A percentile compares a stretch with the other conserved stretches of the same genome.
Evolutionary conservation across 1,140 invertebrate species (phyloP).

Genomic region (Drosophila pachea): DNA sequence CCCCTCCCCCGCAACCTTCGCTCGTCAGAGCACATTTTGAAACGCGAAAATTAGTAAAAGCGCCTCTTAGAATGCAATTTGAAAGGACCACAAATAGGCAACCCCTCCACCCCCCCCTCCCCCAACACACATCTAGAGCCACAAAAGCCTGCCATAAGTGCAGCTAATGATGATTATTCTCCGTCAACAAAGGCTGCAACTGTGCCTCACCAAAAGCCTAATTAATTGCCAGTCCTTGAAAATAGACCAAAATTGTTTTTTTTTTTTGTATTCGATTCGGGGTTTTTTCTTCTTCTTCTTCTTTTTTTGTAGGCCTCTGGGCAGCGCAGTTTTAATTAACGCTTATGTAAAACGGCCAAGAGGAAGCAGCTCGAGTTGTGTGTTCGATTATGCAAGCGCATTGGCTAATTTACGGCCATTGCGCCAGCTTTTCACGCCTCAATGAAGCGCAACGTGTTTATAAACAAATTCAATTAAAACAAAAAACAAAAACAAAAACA

Average conservation of each 20-base stretch:
- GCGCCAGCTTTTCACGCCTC: conserved; percentile 63
- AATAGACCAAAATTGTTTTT: conserved; percentile 37
- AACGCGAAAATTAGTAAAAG: conserved; percentile 44
- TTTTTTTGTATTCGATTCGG: not conserved
- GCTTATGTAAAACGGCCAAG: conserved; percentile 38
- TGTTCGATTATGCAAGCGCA: conserved; percentile 49
- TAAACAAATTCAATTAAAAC: conserved; percentile 29
- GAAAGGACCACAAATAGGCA: not conserved
- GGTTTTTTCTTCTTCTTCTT: no score
- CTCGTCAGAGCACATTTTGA: conserved; percentile 24
- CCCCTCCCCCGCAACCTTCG: no score
- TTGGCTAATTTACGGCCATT: conserved; percentile 45
- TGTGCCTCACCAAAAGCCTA: conserved; percentile 16
- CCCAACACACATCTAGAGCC: not conserved
- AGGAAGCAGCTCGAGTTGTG: conserved; percentile 11
- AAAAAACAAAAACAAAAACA: not conserved
- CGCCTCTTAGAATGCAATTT: conserved; percentile 33
- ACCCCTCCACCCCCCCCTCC: no score
- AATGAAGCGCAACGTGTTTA: conserved; percentile 63
- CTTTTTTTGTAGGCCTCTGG: not conserved
- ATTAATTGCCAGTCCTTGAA: conserved; percentile 65
- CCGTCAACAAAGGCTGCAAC: conserved; percentile 3
- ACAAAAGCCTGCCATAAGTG: conserved; percentile 34
- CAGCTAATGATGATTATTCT: conserved; percentile 40
- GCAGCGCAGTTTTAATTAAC: conserved; percentile 57